Base-by-base conservation (phyloP, 2,888 invertebrate species). In the Lithophane leautieri region DNA sequence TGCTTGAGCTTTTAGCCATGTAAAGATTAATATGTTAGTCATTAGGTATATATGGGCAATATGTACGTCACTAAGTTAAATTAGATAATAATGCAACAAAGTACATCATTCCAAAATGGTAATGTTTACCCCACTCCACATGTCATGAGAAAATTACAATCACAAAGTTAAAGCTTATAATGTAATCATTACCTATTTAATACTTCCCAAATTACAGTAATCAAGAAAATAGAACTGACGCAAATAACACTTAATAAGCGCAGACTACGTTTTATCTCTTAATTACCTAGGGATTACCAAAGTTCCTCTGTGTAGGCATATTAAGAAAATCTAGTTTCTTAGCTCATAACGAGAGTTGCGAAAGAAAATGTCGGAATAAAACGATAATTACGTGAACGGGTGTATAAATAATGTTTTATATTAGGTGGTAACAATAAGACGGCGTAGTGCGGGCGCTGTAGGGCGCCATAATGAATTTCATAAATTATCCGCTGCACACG, bases 391-490 rank as follows among this genome's bases (percentile, higher is more conserved):
- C 84, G 74, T 73, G 81, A 77, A 82, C 52, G 78, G 79, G 79
- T 83, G 79, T 78, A 84, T 83, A 88, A 84, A 86, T 79, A 88
- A 87, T 79, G 79, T 83, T 85, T 82, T 83, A 81, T 88, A 82
- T 85, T 73, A 81, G 78, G 79, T 78, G 81, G 78, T 76, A 84
- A 87, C 86, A 89, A 88, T 84, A 81, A 70, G 83, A 65, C 68
- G 72, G 77, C 71, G 60, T 34, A 65, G 71, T 78, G 78, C 73
- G 86, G 79, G 80, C 81, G 74, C 81, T 76, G 81, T 78, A 69
- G 79, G 82, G 83, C 78, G 78, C 81, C 78, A 83, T 90, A 90
- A 90, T 91, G 87, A 90, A 90, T 89, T 90, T 89, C 89, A 90
- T 90, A 90, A 90, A 91, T 90, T 86, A 85, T 82, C 74, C 84